Conservation (phyloP, 2,888 invertebrate genomes). For the Morinoia aosen region DNA sequence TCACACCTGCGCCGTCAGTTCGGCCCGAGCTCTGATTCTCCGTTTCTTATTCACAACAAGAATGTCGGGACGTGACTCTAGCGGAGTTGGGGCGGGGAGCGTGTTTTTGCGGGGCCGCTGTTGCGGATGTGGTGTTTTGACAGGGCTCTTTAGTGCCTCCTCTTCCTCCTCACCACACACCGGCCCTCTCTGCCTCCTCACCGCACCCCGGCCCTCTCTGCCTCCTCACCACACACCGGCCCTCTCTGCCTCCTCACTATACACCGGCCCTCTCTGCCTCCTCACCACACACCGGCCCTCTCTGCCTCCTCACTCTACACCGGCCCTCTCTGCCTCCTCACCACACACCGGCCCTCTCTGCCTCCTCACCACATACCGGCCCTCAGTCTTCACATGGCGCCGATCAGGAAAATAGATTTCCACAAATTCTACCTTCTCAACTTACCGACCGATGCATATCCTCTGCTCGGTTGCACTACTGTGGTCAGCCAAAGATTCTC, state of each 20-base stretch:
- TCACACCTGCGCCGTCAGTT: not conserved
- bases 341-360: no score
- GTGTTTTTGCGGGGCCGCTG: not conserved
- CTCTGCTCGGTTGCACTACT: not conserved
- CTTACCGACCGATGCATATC: not conserved
- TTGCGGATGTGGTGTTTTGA: not conserved
- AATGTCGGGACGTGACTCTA: conserved; percentile 12
- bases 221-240: no score
- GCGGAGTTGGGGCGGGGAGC: not conserved
- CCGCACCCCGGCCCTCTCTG: no score
- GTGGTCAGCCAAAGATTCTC: not conserved
- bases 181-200: not conserved
- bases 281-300: no score
- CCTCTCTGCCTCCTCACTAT: not conserved
- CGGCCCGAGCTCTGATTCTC: not conserved
- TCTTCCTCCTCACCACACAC: not conserved
- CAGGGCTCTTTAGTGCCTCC: not conserved
- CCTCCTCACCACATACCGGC: no score
- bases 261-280: no score
- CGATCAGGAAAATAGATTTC: not conserved
- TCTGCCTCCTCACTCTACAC: no score
- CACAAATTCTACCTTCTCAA: not conserved
- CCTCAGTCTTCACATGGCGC: not conserved
- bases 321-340: no score
- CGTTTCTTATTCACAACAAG: conserved; percentile 20